Base-by-base conservation (phyloP, 1,140 invertebrate genomes). In the Aphelenchoides besseyi region DNA sequence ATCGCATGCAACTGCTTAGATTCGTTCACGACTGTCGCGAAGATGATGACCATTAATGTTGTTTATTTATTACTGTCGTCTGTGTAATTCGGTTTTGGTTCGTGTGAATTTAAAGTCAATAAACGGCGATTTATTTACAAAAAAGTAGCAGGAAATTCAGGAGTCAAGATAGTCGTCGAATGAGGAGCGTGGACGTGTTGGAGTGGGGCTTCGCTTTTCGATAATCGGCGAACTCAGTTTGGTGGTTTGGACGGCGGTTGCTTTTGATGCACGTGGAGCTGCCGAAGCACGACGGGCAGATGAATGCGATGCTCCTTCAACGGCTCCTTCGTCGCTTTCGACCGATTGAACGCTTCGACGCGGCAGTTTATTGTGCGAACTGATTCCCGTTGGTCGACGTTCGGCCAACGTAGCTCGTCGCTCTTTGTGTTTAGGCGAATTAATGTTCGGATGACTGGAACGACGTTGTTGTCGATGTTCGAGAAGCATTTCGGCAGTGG, bases 121-220 rank as follows among this genome's bases (percentile, higher is more conserved):
- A 48, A 48, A 48, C 41, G 41, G 41, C 12, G 41, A 48, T 48
- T 48, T 48, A n/a, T 48, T 12, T 48, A 48, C 41, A 48, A 48
- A 48, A 23, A 48, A 48, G 41, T 16, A 48, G 12, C 41, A 23
- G 41, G 41, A 23, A 23, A 48, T 48, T 53, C 63, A 2, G 30
- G n/a, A 66, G 32, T 66, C 63, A 53, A 66, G 30, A 8, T 66
- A 66, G n/a, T 66, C 36, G 30, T 66, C 63, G 30, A 66, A 66
- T 23, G 63, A 33, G 12, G 63, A 66, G 16, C 41, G 30, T 12
- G 63, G 63, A 9, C 63, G 63, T 23, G 55, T 18, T 33, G 55
- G 55, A 5, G 18, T 59, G 12, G 55, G 55, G 23, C 18, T 59
- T 5, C 55, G 18, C 55, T 59, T 59, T 33, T 59, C 55, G 5